phyloP scores from a whole-genome alignment of 2,888 invertebrate species.

The Choreutis nemorana region DNA sequence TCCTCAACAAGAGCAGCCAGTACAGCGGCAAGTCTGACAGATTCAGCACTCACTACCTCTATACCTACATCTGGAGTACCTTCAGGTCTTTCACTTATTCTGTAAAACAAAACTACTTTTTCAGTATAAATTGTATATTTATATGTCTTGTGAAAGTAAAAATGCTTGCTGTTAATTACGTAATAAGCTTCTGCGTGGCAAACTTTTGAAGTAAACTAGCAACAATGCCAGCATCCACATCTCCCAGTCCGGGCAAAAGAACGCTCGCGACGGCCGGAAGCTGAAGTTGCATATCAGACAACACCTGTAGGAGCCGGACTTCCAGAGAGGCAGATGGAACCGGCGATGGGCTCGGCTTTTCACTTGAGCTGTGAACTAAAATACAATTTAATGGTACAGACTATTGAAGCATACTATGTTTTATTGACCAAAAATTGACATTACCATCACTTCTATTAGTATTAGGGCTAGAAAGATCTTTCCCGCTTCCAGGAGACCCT shows the following conservation, averaged over 20 bases:
- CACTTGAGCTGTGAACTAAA: too few relatives aligned
- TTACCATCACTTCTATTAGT: conserved; percentile 34
- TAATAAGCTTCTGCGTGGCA: conserved; percentile 57
- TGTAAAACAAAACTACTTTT: conserved; percentile 11
- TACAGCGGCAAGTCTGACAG: conserved; percentile 44
- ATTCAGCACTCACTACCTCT: conserved; percentile 50
- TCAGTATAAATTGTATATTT: not conserved
- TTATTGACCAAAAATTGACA: too few relatives aligned
- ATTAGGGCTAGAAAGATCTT: too few relatives aligned
- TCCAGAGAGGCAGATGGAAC: conserved; percentile 44
- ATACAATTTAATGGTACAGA: too few relatives aligned
- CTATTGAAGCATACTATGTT: too few relatives aligned
- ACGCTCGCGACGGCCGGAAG: conserved; percentile 51
- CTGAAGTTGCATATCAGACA: conserved; percentile 56
- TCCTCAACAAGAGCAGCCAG: conserved; percentile 52
- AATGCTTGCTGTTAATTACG: conserved; percentile 24
- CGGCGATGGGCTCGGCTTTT: conserved; percentile 28
- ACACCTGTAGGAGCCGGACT: conserved; percentile 46
- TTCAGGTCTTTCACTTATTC: conserved; percentile 44
- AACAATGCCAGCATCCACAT: conserved; percentile 48
- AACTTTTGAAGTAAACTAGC: conserved; percentile 54
- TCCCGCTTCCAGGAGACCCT: conserved; percentile 34
- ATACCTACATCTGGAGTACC: conserved; percentile 40
- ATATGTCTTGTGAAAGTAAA: not conserved
- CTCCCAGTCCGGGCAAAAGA: conserved; percentile 46